Evolutionary conservation across 2,113 vertebrate genomes (phyloP).

Genomic region (Xiphias gladius): DNA sequence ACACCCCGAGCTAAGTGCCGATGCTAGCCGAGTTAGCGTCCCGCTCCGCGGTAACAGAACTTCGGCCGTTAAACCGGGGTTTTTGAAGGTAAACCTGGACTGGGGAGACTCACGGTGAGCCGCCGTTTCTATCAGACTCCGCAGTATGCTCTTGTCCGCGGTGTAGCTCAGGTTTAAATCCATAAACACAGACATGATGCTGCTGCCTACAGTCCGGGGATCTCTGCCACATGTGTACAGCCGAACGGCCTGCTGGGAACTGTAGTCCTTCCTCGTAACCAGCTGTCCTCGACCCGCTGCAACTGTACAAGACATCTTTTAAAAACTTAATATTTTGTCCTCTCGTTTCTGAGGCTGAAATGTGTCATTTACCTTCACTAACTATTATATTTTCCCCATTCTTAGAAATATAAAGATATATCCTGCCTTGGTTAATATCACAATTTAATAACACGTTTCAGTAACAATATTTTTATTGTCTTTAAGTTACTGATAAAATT

Average conservation of each 20-base stretch:
- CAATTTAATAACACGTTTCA: no score
- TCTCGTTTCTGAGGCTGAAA: no score
- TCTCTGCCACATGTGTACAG: not conserved
- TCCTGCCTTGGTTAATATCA: no score
- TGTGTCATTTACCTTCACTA: no score
- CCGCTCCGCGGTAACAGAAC: accelerated
- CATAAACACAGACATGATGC: constrained; percentile 82
- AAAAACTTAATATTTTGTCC: no score
- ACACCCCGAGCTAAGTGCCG: accelerated
- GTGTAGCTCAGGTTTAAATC: constrained; percentile 79
- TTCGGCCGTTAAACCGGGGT: not conserved
- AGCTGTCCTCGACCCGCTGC: no score
- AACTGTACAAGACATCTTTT: no score
- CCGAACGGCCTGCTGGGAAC: constrained; percentile 42
- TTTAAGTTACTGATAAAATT: no score
- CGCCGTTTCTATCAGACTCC: constrained; percentile 76
- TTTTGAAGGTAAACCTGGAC: no score
- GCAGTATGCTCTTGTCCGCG: constrained; percentile 61
- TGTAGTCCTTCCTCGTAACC: constrained; percentile 19
- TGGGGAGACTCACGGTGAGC: constrained; percentile 82
- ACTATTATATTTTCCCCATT: no score
- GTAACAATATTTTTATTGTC: no score
- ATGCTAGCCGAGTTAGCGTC: constrained; percentile 5
- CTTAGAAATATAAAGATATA: no score
- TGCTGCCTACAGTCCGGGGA: accelerated